phyloP scores from a whole-genome alignment of 2,888 invertebrate genomes.

The Syrista parreyssii region DNA sequence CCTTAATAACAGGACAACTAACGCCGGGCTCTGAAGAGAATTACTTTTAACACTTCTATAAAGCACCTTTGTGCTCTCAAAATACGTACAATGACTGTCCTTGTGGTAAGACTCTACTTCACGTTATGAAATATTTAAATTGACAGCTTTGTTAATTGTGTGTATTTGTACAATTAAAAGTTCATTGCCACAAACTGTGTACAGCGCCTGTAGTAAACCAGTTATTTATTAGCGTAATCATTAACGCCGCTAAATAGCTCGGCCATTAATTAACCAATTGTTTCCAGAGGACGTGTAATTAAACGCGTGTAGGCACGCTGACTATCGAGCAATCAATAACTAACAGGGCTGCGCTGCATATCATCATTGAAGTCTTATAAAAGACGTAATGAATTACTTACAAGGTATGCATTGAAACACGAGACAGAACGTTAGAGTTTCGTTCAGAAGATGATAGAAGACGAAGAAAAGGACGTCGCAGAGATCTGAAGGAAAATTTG shows the following conservation, averaged over 20 bases:
- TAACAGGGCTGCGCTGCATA: background rate
- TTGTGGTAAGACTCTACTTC: background rate
- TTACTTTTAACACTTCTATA: background rate
- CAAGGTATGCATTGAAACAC: background rate
- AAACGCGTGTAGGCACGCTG: background rate
- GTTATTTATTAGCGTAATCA: background rate
- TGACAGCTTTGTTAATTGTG: background rate
- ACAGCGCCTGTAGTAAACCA: background rate
- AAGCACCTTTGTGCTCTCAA: background rate
- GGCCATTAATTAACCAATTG: background rate
- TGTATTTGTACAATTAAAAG: background rate
- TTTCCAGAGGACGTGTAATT: background rate
- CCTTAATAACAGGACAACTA: background rate
- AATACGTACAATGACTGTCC: background rate
- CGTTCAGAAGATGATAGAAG: background rate
- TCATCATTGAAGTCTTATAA: background rate
- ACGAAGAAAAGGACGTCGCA: background rate
- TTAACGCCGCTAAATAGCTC: background rate
- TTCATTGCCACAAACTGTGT: background rate
- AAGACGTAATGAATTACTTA: background rate
- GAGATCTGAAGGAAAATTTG: background rate
- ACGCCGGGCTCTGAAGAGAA: background rate
- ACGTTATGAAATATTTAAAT: background rate
- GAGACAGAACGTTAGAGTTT: background rate
- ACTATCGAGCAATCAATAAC: background rate